A percentile compares a stretch with the other conserved stretches of the same genome.
These are phyloP conservation scores for Simalia tracyae DNA, from an alignment of 2,797 vertebrate genomes.

Conservation along the genomic window DNA sequence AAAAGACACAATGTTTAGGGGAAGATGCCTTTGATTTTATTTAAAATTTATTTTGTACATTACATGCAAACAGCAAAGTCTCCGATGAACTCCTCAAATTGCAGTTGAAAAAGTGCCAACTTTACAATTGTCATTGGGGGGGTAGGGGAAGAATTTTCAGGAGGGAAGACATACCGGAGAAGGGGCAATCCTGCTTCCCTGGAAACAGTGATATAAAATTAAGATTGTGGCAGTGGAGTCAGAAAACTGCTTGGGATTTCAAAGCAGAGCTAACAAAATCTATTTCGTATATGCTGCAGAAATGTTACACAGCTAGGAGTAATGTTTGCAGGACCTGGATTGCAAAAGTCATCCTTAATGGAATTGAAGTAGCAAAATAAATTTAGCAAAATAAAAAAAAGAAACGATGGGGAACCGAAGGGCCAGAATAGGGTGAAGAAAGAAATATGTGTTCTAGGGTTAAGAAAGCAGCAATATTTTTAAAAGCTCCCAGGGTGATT, in stretches of 20 bases:
- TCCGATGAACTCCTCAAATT: conserved; percentile 27
- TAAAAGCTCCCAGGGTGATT: not conserved
- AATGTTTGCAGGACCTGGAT: not conserved
- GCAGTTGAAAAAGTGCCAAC: not conserved
- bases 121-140: conserved; percentile 39
- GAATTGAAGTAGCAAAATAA: not conserved
- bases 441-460: not conserved
- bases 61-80: conserved; percentile 52
- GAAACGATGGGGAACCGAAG: not conserved
- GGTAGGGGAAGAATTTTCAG: not conserved
- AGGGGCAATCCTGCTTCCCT: not conserved
- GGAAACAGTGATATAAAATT: not conserved
- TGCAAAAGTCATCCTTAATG: not conserved
- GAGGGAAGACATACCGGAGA: not conserved
- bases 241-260: not conserved
- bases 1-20: conserved; percentile 71
- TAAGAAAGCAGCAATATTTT: not conserved
- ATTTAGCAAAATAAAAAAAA: not conserved
- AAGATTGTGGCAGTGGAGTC: too few species aligned
- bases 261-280: not conserved
- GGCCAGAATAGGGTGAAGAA: not conserved
- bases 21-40: conserved; percentile 72
- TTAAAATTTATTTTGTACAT: conserved; percentile 74
- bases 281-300: rapidly evolving
- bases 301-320: not conserved